Evolutionary conservation across 2,797 vertebrate genomes (phyloP).

Genomic region (Florisuga fusca): DNA sequence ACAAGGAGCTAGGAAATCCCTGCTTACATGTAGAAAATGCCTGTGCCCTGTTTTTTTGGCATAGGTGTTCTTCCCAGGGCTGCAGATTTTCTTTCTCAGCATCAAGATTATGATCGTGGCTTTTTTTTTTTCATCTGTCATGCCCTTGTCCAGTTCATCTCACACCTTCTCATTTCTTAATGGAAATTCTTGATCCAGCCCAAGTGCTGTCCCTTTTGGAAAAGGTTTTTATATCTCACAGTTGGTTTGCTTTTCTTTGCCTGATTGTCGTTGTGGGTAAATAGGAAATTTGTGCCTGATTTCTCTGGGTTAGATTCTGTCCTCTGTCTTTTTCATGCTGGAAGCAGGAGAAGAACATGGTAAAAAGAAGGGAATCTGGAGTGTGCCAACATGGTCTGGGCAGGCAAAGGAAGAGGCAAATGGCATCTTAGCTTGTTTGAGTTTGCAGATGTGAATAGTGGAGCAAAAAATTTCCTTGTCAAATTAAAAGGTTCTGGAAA

Average conservation of each 20-base stretch:
- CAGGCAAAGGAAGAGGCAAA: neutral
- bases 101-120: neutral
- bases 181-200: neutral
- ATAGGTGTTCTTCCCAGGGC: neutral
- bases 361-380: neutral
- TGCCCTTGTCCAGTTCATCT: neutral
- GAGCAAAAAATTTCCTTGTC: neutral
- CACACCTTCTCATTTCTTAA: rapidly evolving
- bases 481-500: neutral
- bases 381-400: neutral
- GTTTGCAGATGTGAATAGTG: neutral
- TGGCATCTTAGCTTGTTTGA: neutral
- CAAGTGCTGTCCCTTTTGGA: neutral
- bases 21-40: rapidly evolving
- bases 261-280: neutral
- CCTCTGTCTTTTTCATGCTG: neutral
- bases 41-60: neutral
- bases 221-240: neutral
- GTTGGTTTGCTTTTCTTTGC: neutral
- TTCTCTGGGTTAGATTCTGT: neutral
- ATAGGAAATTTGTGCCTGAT: neutral
- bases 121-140: neutral
- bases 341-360: rapidly evolving
- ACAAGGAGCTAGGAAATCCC: neutral
- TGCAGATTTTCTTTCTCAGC: neutral